A percentile compares a stretch with the other conserved stretches of the same genome.
These are phyloP conservation scores for Caenorhabditis tropicalis DNA, from an alignment of 1,140 invertebrate species.

Conservation along the genomic window DNA sequence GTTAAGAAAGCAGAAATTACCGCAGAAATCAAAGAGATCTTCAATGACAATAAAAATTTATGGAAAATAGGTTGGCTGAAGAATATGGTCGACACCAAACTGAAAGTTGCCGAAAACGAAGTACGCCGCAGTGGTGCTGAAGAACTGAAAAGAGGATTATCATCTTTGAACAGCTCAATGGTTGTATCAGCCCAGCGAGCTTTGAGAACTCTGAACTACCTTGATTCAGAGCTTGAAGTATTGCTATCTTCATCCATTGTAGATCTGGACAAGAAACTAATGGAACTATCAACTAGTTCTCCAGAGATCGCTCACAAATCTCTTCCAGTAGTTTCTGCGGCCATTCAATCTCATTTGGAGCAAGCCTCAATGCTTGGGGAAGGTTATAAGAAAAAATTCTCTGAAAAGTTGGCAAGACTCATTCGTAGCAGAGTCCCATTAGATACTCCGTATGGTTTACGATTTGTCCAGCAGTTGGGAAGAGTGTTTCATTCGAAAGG, in stretches of 20 bases:
- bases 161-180: constrained; percentile 52
- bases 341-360: constrained; percentile 64
- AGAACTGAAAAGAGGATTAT: constrained; percentile 50
- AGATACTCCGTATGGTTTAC: constrained; percentile 42
- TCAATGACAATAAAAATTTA: constrained; percentile 44
- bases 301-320: constrained; percentile 16
- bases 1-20: constrained; percentile 54
- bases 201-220: constrained; percentile 39
- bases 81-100: constrained; percentile 44
- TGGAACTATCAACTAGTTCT: constrained; percentile 23
- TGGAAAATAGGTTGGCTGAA: constrained; percentile 44
- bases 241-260: constrained; percentile 5
- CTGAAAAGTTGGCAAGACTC: constrained; percentile 57
- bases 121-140: constrained; percentile 60
- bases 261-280: constrained; percentile 47
- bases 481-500: constrained; percentile 28
- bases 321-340: constrained; percentile 56
- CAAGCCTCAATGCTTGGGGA: constrained; percentile 67
- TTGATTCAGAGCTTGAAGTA: constrained; percentile 46
- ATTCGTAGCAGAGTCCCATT: constrained; percentile 43
- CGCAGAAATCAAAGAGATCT: constrained; percentile 48
- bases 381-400: constrained; percentile 62
- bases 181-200: constrained; percentile 48
- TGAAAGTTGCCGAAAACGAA: constrained; percentile 55
- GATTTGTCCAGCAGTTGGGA: constrained; percentile 44